Evolutionary conservation across 2,113 vertebrate species (phyloP).

Genomic region (Misgurnus mizolepis): DNA sequence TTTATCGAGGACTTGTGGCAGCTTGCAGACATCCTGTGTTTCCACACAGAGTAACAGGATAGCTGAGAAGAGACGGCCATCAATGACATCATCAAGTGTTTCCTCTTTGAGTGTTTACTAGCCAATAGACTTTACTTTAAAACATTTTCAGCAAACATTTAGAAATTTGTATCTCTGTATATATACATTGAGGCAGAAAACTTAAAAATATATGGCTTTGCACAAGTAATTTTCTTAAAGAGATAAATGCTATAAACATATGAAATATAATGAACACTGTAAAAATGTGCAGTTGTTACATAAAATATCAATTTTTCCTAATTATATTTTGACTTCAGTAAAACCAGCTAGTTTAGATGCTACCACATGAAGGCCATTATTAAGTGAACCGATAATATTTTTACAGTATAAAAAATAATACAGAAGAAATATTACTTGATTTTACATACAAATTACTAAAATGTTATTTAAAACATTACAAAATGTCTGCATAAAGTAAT

Average conservation of each 20-base stretch:
- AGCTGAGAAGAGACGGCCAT: conserved; percentile 58
- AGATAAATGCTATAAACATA: no score
- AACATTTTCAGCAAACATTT: not conserved
- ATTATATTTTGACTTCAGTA: no score
- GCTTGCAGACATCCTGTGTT: conserved; percentile 68
- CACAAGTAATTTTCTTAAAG: not conserved
- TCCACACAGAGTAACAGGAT: conserved; percentile 59
- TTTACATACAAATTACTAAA: not conserved
- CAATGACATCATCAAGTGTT: conserved; percentile 56
- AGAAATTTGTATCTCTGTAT: not conserved
- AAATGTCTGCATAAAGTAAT: not conserved
- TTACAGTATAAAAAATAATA: no score
- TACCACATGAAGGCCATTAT: no score
- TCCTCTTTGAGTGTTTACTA: conserved; percentile 45
- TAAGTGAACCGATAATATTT: no score
- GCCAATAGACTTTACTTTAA: not conserved
- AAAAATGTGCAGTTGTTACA: no score
- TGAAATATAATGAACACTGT: no score
- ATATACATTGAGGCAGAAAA: not conserved
- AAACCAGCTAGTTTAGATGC: no score
- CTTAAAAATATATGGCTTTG: not conserved
- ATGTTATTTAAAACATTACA: not conserved
- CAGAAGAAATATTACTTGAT: no score
- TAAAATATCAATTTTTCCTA: no score
- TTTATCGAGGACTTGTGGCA: conserved; percentile 63